phyloP scores from a whole-genome alignment of 2,113 vertebrate genomes.

The Brienomyrus longianalis region DNA sequence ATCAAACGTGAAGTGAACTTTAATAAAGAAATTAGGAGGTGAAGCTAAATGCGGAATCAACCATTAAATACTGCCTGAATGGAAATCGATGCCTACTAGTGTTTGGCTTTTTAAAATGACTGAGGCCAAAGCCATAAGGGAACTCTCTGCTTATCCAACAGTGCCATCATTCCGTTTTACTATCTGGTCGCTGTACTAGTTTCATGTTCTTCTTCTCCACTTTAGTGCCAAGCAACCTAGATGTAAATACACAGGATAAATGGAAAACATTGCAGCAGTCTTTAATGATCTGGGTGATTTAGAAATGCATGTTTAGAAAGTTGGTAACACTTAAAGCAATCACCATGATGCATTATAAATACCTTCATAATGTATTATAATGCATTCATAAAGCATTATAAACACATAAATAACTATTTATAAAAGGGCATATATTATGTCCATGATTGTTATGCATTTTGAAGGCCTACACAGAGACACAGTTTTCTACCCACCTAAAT shows the following conservation, averaged over 20 bases:
- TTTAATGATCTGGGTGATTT: background rate
- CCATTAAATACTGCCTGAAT: background rate
- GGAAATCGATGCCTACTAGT: background rate
- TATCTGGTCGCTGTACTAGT: background rate
- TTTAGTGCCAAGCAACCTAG: background rate
- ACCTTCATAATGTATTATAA: too few species aligned
- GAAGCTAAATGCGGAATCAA: background rate
- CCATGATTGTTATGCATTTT: too few species aligned
- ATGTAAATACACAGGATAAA: background rate
- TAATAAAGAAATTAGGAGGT: constrained; percentile 1
- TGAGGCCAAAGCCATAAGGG: background rate
- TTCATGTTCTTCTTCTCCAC: background rate
- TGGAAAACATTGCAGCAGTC: background rate
- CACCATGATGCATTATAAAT: too few species aligned
- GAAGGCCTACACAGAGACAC: background rate
- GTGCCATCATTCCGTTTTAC: background rate
- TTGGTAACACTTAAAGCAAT: too few species aligned
- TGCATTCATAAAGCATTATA: too few species aligned
- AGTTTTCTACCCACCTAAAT: background rate
- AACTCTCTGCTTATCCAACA: background rate
- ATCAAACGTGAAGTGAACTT: constrained; percentile 4
- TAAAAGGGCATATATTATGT: too few species aligned
- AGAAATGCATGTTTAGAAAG: too few species aligned
- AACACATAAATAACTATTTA: too few species aligned
- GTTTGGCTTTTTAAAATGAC: background rate